Conservation (phyloP, 2,888 invertebrate genomes). For the Limnephilus rhombicus region DNA sequence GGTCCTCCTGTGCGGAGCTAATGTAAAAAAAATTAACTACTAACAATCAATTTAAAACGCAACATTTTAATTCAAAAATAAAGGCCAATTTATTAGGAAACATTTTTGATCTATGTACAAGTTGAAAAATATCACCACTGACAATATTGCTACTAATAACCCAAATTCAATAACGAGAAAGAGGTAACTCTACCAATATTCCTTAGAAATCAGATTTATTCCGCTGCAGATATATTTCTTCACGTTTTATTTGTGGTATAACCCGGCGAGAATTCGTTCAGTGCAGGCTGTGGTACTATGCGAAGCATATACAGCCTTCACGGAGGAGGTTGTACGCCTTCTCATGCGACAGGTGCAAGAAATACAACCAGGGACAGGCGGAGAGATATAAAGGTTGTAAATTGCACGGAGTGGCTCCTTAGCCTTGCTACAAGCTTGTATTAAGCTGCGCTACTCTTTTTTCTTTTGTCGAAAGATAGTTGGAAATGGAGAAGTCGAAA, state of each 20-base stretch:
- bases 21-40: too few species aligned
- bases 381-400: conserved; percentile 20
- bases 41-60: too few species aligned
- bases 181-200: neutral
- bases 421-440: neutral
- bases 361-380: neutral
- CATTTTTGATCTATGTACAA: too few species aligned
- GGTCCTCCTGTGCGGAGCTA: too few species aligned
- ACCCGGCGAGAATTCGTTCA: neutral
- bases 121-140: too few species aligned
- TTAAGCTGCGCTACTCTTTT: neutral
- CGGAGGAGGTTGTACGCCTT: neutral
- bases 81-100: too few species aligned
- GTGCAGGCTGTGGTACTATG: neutral
- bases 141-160: too few species aligned
- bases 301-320: neutral
- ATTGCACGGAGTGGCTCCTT: conserved; percentile 6
- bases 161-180: neutral
- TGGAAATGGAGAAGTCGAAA: neutral
- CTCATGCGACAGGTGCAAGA: conserved; percentile 17
- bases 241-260: neutral
- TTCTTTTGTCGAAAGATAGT: neutral
- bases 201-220: neutral
- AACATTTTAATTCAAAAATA: too few species aligned
- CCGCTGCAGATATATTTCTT: neutral